phyloP scores from a whole-genome alignment of 2,888 invertebrate species.

The Hydrotaea cyrtoneurina region DNA sequence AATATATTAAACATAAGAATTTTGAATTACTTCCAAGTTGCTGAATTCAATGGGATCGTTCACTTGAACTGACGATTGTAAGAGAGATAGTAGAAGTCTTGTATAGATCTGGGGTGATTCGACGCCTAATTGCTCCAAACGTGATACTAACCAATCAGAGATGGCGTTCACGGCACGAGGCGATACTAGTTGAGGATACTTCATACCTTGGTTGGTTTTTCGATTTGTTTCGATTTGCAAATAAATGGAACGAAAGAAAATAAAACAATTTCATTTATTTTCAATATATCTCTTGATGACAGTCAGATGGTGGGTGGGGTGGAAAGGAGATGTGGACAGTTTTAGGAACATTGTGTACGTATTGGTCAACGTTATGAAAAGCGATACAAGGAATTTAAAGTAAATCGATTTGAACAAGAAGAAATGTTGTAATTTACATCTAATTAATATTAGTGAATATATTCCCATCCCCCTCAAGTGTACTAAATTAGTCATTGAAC shows the following conservation, averaged over 20 bases:
- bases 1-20: conserved; percentile 61
- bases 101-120: conserved; percentile 82
- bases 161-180: conserved; percentile 84
- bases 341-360: background rate
- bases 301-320: background rate
- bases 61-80: conserved; percentile 79
- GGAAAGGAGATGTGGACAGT: background rate
- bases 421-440: too few species aligned
- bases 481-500: too few species aligned
- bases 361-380: conserved; percentile 5
- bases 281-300: background rate
- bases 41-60: conserved; percentile 78
- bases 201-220: conserved; percentile 80
- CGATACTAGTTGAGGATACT: conserved; percentile 84
- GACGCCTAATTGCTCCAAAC: conserved; percentile 88
- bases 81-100: conserved; percentile 78
- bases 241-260: conserved; percentile 20
- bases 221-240: conserved; percentile 6
- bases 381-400: too few species aligned
- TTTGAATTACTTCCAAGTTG: conserved; percentile 77
- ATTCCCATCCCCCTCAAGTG: too few species aligned
- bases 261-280: conserved; percentile 8
- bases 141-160: conserved; percentile 88
- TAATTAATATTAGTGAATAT: too few species aligned
- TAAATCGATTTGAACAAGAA: too few species aligned